Evolutionary conservation across 2,113 vertebrate genomes (phyloP).

Genomic region (Spea multiplicata): DNA sequence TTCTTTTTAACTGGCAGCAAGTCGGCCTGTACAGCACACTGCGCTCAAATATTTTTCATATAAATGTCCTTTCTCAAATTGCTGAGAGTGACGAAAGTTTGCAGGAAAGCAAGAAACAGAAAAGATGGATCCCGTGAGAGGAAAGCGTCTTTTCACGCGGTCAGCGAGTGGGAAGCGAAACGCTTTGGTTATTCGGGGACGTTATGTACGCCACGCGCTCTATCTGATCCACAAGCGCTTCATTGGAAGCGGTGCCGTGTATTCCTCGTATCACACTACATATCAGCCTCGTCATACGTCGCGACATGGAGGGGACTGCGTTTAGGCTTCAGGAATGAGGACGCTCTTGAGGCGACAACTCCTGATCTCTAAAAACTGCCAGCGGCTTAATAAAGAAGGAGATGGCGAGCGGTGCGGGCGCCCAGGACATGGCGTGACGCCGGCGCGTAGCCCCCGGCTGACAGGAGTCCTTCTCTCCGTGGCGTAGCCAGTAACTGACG

Average conservation of each 20-base stretch:
- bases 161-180: constrained; percentile 25
- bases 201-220: constrained; percentile 8
- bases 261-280: too few species aligned
- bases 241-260: background rate
- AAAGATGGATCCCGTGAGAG: constrained; percentile 70
- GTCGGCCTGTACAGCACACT: constrained; percentile 82
- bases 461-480: too few species aligned
- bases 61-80: constrained; percentile 70
- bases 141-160: constrained; percentile 73
- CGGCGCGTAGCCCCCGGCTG: too few species aligned
- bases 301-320: too few species aligned
- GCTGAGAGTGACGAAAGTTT: constrained; percentile 70
- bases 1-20: constrained; percentile 89
- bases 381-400: too few species aligned
- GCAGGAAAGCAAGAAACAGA: constrained; percentile 47
- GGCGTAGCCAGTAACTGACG: too few species aligned
- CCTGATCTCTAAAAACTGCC: too few species aligned
- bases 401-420: too few species aligned
- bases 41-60: constrained; percentile 95
- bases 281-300: too few species aligned
- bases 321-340: too few species aligned
- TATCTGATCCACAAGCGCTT: constrained; percentile 26
- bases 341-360: too few species aligned
- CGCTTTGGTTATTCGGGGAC: background rate
- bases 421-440: too few species aligned